phyloP scores from a whole-genome alignment of 2,113 vertebrate genomes.

The Lepus timidus region DNA sequence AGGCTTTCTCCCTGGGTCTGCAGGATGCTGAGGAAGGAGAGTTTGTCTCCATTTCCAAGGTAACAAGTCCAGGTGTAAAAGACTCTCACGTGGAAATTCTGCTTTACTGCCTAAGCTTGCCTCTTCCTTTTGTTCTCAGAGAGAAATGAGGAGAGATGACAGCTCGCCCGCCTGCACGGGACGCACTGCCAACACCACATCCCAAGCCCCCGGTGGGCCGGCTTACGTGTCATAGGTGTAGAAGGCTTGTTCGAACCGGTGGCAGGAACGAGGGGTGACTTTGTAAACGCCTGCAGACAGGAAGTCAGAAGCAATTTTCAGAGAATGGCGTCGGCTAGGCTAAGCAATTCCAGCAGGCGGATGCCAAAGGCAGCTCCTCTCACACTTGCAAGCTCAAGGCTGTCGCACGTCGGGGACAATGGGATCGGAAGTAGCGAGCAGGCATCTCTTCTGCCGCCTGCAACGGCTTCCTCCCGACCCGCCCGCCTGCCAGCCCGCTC shows the following conservation, averaged over 20 bases:
- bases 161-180: accelerated
- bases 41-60: background rate
- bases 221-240: slow-evolving; percentile 99
- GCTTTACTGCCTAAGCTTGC: background rate
- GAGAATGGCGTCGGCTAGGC: background rate
- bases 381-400: background rate
- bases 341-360: background rate
- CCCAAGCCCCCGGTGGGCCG: accelerated
- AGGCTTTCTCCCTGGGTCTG: background rate
- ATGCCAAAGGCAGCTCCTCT: background rate
- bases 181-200: background rate
- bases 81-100: background rate
- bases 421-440: background rate
- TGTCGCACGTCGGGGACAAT: accelerated
- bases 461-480: background rate
- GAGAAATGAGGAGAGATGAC: background rate
- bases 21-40: background rate
- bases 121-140: background rate
- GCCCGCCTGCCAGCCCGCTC: background rate
- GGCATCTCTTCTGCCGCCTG: background rate
- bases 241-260: slow-evolving; percentile 97
- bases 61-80: background rate
- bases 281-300: slow-evolving; percentile 94
- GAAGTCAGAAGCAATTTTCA: slow-evolving; percentile 52
- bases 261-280: slow-evolving; percentile 98